Percentiles rank a stretch among this genome's conserved stretches.
phyloP scores from a whole-genome alignment of 2,113 vertebrate genomes.

The Columba livia region DNA sequence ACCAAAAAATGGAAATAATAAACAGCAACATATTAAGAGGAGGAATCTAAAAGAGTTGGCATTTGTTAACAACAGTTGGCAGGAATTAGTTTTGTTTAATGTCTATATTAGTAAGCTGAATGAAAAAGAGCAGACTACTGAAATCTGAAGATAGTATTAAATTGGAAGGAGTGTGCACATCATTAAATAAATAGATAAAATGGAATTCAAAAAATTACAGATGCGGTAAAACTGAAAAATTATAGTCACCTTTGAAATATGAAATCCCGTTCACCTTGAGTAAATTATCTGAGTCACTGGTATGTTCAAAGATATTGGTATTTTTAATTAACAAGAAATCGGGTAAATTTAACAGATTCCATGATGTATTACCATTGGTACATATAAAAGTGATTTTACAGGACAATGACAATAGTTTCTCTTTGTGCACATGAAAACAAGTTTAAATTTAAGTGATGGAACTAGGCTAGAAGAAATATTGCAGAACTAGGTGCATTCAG shows the following conservation, averaged over 20 bases:
- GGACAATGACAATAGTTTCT: not conserved
- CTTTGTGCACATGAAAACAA: not conserved
- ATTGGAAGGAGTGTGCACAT: not conserved
- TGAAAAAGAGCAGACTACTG: constrained; percentile 5
- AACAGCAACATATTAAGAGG: not conserved
- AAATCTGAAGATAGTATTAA: not conserved
- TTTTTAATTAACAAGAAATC: not conserved
- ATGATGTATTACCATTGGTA: not conserved
- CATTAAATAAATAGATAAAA: not conserved
- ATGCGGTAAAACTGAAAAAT: not conserved
- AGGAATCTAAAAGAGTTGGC: not conserved
- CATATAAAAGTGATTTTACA: not conserved
- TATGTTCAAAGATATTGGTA: not conserved
- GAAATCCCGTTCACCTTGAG: not conserved
- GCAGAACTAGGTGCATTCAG: not conserved
- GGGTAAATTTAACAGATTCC: not conserved
- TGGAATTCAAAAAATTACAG: not conserved
- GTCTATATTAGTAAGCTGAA: constrained; percentile 7
- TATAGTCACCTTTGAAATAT: not conserved
- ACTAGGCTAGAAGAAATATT: not conserved
- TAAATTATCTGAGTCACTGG: not conserved
- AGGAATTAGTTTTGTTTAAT: constrained; percentile 14
- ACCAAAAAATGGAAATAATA: not conserved
- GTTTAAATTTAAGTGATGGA: not conserved
- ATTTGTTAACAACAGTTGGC: not conserved